Conservation (phyloP, 2,113 vertebrate genomes). For the Rattus norvegicus region GRCr8 NC_086022.1:112387501-112388000, state of each 20-base stretch:
- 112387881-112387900: constrained; percentile 19
- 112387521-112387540: neutral
- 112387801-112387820: constrained; percentile 35
- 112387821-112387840: constrained; percentile 46
- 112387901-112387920: constrained; percentile 27
- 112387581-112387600: neutral
- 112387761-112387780: constrained; percentile 47
- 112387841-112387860: constrained; percentile 54
- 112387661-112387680: constrained; percentile 57
- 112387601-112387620: neutral
- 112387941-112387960: constrained; percentile 3
- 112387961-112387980: neutral
- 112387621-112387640: constrained; percentile 3
- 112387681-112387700: constrained; percentile 53
- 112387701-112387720: constrained; percentile 18
- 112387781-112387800: constrained; percentile 46
- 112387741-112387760: constrained; percentile 67
- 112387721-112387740: constrained; percentile 49
- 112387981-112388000: neutral
- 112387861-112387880: constrained; percentile 14
- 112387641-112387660: constrained; percentile 39
- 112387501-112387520: neutral
- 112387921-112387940: neutral
- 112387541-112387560: constrained; percentile 12
- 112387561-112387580: constrained; percentile 1